These are phyloP conservation scores for Onthophagus sagittarius DNA, from an alignment of 2,888 invertebrate genomes.

Conservation along the genomic window DNA sequence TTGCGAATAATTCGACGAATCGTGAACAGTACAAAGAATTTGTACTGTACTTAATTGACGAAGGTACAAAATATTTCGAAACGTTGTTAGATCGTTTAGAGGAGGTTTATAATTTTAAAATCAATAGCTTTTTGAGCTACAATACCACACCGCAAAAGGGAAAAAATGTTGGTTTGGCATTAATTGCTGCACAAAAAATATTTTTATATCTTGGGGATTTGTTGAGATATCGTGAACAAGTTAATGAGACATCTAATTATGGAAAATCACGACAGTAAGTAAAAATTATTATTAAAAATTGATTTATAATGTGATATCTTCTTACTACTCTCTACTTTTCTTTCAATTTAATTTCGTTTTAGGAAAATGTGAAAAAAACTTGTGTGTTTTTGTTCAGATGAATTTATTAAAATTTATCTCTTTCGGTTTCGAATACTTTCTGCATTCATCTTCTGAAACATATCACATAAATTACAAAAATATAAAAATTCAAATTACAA, in stretches of 20 bases:
- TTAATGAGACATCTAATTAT: conserved; percentile 76
- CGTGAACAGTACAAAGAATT: conserved; percentile 63
- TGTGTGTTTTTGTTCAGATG: no score
- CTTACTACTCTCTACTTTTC: no score
- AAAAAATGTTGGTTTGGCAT: conserved; percentile 63
- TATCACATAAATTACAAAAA: no score
- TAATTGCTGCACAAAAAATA: conserved; percentile 83
- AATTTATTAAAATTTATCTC: no score
- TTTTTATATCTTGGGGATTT: conserved; percentile 90
- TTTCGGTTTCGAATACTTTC: no score
- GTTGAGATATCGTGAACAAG: conserved; percentile 84
- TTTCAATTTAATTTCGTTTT: no score
- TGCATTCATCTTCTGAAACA: no score
- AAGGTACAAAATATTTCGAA: conserved; percentile 77
- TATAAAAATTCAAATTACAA: no score
- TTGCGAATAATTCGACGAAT: conserved; percentile 58
- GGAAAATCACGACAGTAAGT: conserved; percentile 69
- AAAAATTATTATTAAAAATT: no score
- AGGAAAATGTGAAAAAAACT: no score
- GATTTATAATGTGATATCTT: no score
- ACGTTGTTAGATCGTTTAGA: conserved; percentile 69
- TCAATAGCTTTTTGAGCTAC: conserved; percentile 59
- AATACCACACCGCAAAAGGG: conserved; percentile 61
- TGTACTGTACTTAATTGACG: conserved; percentile 69
- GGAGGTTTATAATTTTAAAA: conserved; percentile 69